Evolutionary conservation across 2,797 vertebrate species (phyloP).

Genomic region (Squalus acanthias): DNA sequence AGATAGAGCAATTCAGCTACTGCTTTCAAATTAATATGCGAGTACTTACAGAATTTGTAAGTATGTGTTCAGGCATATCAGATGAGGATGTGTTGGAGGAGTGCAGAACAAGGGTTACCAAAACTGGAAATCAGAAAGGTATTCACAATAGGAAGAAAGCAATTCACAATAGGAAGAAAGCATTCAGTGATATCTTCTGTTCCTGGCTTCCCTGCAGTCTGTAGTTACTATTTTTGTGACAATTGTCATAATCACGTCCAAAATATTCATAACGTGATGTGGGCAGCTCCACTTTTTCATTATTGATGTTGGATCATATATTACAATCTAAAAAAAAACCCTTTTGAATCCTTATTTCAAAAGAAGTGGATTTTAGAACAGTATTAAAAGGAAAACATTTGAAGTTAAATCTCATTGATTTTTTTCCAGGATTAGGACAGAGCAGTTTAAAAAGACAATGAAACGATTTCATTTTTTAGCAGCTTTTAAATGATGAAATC

Average conservation of each 20-base stretch:
- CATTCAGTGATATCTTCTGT: neutral
- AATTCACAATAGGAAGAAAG: neutral
- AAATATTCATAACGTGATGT: neutral
- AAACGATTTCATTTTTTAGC: neutral
- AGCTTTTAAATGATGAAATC: slow-evolving; percentile 18
- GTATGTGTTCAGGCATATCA: neutral
- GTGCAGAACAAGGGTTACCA: neutral
- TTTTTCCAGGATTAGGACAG: neutral
- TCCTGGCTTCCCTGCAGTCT: neutral
- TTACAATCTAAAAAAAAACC: neutral
- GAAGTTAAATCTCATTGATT: neutral
- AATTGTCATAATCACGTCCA: neutral
- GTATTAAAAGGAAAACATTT: neutral
- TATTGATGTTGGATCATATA: neutral
- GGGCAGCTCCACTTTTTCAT: neutral
- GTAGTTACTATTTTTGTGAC: neutral
- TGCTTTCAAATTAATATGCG: neutral
- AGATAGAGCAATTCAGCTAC: neutral
- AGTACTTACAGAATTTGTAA: neutral
- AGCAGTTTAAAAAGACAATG: neutral
- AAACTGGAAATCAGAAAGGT: neutral
- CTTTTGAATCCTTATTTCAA: slow-evolving; percentile 23
- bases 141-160: neutral
- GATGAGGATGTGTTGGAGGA: neutral
- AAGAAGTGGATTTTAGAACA: neutral